phyloP scores from a whole-genome alignment of 2,888 invertebrate species.

The Camptogramma bilineatum region DNA sequence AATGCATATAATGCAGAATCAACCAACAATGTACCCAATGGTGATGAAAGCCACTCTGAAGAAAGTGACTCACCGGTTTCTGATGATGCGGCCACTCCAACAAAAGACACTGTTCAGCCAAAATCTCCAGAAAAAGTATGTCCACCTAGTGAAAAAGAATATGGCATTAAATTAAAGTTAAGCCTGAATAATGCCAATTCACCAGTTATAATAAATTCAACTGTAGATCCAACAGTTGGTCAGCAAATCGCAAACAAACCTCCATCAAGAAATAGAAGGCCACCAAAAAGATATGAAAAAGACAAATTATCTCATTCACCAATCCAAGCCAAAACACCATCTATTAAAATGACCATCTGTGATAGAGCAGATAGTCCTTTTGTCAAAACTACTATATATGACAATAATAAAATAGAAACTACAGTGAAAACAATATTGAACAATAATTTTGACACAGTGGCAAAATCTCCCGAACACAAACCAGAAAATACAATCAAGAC shows the following conservation, averaged over 20 bases:
- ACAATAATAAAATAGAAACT: conserved; percentile 70
- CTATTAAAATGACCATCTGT: conserved; percentile 82
- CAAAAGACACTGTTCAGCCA: conserved; percentile 46
- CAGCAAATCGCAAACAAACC: conserved; percentile 71
- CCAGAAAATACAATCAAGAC: conserved; percentile 72
- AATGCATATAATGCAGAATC: conserved; percentile 51
- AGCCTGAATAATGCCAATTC: conserved; percentile 81
- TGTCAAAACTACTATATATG: conserved; percentile 78
- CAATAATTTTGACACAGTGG: conserved; percentile 67
- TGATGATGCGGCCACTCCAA: conserved; percentile 55
- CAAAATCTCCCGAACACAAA: conserved; percentile 65
- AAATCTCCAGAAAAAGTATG: conserved; percentile 54
- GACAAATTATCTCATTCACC: conserved; percentile 51
- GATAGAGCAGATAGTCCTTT: conserved; percentile 80
- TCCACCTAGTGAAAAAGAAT: conserved; percentile 68
- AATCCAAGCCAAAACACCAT: conserved; percentile 62
- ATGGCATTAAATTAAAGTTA: conserved; percentile 79
- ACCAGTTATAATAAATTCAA: conserved; percentile 81
- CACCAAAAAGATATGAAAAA: conserved; percentile 78
- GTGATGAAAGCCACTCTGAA: conserved; percentile 72
- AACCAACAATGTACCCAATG: conserved; percentile 59
- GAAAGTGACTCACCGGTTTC: conserved; percentile 66
- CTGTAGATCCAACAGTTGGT: conserved; percentile 79
- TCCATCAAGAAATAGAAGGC: conserved; percentile 69
- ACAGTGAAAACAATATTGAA: conserved; percentile 71